Percentiles rank a stretch among this genome's conserved stretches.
Conservation (phyloP, 2,113 vertebrate genomes). For the Otolemur garnettii region DNA sequence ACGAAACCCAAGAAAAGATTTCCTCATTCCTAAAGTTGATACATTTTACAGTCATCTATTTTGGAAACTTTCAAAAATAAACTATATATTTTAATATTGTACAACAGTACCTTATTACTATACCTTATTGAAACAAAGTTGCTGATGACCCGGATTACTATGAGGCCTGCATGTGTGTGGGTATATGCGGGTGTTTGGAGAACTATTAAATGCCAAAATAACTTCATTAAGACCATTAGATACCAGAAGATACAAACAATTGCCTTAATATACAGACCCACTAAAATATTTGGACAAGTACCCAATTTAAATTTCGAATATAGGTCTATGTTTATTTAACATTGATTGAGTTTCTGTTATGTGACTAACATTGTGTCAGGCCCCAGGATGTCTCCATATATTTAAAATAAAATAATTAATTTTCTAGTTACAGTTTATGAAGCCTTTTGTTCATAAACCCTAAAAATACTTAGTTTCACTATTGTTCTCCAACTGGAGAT, state of each 20-base stretch:
- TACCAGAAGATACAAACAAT: neutral
- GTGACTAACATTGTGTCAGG: neutral
- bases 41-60: constrained; percentile 8
- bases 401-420: constrained; percentile 39
- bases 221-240: neutral
- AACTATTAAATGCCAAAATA: constrained; percentile 38
- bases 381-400: neutral
- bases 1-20: constrained; percentile 14
- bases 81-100: neutral
- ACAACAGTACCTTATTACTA: neutral
- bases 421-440: neutral
- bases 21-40: neutral
- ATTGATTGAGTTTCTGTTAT: constrained; percentile 36
- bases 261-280: neutral
- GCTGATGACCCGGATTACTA: neutral
- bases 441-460: neutral
- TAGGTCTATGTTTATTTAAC: neutral
- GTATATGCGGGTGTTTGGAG: neutral
- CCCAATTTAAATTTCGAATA: constrained; percentile 13
- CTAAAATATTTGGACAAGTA: neutral
- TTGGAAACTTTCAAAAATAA: neutral
- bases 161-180: neutral
- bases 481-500: neutral
- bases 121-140: constrained; percentile 26
- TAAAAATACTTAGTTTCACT: constrained; percentile 6